These are phyloP conservation scores for Tragelaphus imberbis DNA, from an alignment of 2,113 vertebrate species.

Conservation along the genomic window DNA sequence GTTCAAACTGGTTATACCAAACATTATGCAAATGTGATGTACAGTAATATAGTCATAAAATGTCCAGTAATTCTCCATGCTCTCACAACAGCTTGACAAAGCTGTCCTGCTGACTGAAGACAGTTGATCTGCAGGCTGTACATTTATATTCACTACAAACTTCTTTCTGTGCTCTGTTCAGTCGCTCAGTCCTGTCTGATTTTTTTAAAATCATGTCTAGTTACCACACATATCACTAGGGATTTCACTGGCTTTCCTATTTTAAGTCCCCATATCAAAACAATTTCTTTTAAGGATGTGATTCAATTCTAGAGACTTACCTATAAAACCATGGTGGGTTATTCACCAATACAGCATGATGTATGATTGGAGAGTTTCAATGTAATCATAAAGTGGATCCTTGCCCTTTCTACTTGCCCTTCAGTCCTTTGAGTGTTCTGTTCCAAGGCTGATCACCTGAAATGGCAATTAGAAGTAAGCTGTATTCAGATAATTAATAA, in stretches of 20 bases:
- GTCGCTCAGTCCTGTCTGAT: neutral
- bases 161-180: neutral
- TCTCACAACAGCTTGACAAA: neutral
- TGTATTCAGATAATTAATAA: neutral
- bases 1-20: neutral
- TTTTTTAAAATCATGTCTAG: neutral
- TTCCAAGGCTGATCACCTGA: neutral
- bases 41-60: neutral
- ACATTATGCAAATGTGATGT: neutral
- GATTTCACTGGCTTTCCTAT: neutral
- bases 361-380: neutral
- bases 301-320: neutral
- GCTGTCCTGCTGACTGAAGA: neutral
- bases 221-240: neutral
- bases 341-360: neutral
- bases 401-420: neutral
- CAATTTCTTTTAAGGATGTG: neutral
- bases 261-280: neutral
- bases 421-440: neutral
- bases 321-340: accelerated
- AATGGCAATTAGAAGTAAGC: neutral
- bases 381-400: neutral
- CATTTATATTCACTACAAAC: neutral
- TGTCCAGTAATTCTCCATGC: too few species aligned
- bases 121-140: neutral